Evolutionary conservation across 1,140 invertebrate genomes (phyloP).

Genomic region (Archegozetes longisetosus): DNA sequence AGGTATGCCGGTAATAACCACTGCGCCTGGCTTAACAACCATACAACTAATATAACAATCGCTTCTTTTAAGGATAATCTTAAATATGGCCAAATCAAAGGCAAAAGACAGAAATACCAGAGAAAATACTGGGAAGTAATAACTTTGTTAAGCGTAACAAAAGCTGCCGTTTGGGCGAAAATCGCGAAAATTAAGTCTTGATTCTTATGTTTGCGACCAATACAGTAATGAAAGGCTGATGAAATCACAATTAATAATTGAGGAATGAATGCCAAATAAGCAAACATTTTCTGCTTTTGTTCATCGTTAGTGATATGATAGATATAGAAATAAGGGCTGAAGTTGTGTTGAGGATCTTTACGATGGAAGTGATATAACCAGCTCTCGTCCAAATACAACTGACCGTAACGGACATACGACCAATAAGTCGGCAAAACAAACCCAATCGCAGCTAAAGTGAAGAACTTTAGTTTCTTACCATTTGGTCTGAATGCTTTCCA

Average conservation of each 20-base stretch:
- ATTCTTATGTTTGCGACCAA: background rate
- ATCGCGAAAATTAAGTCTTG: slow-evolving; percentile 47
- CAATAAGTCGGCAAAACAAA: slow-evolving; percentile 43
- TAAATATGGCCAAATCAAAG: slow-evolving; percentile 27
- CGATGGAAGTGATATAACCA: slow-evolving; percentile 81
- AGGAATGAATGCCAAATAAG: slow-evolving; percentile 50
- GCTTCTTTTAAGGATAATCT: slow-evolving; percentile 28
- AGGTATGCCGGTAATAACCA: slow-evolving; percentile 86
- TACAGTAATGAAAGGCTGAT: slow-evolving; percentile 39
- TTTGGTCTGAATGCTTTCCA: slow-evolving; percentile 29
- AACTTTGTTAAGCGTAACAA: slow-evolving; percentile 91
- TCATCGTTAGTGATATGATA: slow-evolving; percentile 19
- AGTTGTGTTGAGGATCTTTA: slow-evolving; percentile 87
- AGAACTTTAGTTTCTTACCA: slow-evolving; percentile 43
- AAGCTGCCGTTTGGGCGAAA: slow-evolving; percentile 64
- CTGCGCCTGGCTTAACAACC: slow-evolving; percentile 57
- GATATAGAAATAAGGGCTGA: slow-evolving; percentile 88
- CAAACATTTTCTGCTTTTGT: slow-evolving; percentile 34
- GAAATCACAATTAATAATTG: slow-evolving; percentile 50
- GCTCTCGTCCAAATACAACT: slow-evolving; percentile 75
- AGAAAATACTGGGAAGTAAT: slow-evolving; percentile 95
- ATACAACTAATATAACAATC: slow-evolving; percentile 32
- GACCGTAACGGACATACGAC: slow-evolving; percentile 64
- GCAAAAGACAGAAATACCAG: slow-evolving; percentile 62
- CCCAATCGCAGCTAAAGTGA: slow-evolving; percentile 44